Conservation (phyloP, 2,113 vertebrate species). For the Caranx ignobilis region DNA sequence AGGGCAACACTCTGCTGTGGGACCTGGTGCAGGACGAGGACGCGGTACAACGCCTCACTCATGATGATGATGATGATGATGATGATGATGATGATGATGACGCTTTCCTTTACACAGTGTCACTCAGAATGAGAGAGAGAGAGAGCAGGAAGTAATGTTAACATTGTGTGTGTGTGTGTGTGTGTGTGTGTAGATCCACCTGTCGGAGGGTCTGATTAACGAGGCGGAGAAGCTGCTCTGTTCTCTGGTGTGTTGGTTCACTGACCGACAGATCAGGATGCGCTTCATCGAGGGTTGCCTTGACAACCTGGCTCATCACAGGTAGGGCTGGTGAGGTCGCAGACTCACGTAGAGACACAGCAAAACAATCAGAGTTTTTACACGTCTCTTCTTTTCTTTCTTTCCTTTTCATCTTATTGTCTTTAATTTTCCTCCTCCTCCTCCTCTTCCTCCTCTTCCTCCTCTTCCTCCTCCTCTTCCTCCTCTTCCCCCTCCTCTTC, state of each 20-base stretch:
- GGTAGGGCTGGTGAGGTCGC: slow-evolving; percentile 80
- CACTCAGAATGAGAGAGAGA: background rate
- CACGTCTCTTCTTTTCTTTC: background rate
- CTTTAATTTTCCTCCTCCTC: background rate
- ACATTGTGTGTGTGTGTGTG: background rate
- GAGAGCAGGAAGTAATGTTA: no score
- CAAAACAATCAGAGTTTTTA: background rate
- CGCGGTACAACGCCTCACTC: slow-evolving; percentile 85
- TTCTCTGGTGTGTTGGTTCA: slow-evolving; percentile 99
- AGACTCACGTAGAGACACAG: no score
- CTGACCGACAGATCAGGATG: slow-evolving; percentile 98
- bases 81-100: no score
- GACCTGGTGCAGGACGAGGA: slow-evolving; percentile 99
- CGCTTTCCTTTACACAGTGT: background rate
- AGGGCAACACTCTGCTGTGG: slow-evolving; percentile 98
- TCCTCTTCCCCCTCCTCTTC: background rate
- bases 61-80: no score
- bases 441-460: background rate
- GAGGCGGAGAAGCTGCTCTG: slow-evolving; percentile 99
- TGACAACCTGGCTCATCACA: slow-evolving; percentile 97
- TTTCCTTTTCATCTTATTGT: background rate
- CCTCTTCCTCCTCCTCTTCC: background rate
- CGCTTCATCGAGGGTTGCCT: slow-evolving; percentile 99
- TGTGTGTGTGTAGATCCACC: slow-evolving; percentile 89
- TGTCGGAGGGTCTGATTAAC: slow-evolving; percentile 98